Evolutionary conservation across 2,113 vertebrate genomes (phyloP).

Genomic region (Cyphomyrus plagiostoma): DNA sequence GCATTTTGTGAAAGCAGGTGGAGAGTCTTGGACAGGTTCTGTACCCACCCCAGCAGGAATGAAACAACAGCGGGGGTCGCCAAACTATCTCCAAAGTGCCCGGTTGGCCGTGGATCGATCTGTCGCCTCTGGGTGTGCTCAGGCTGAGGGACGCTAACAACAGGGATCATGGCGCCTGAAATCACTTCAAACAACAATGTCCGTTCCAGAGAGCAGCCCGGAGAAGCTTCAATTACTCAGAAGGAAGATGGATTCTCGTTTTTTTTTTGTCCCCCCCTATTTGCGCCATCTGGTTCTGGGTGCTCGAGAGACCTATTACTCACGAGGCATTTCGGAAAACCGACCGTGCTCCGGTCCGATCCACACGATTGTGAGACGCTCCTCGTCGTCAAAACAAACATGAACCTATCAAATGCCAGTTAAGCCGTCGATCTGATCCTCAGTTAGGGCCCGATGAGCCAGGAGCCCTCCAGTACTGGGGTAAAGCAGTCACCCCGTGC

Average conservation of each 20-base stretch:
- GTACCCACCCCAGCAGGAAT: neutral
- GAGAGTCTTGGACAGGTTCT: neutral
- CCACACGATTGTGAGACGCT: neutral
- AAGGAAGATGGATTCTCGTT: neutral
- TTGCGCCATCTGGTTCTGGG: slow-evolving; percentile 13
- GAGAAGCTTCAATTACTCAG: neutral
- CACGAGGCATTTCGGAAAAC: neutral
- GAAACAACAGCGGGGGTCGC: neutral
- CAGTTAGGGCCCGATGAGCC: neutral
- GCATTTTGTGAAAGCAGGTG: neutral
- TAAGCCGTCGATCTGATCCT: neutral
- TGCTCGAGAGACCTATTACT: slow-evolving; percentile 9
- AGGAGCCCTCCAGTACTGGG: neutral
- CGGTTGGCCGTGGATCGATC: neutral
- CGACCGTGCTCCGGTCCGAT: neutral
- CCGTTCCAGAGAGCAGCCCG: neutral
- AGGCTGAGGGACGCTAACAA: neutral
- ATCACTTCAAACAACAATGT: neutral
- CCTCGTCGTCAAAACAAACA: slow-evolving; percentile 10
- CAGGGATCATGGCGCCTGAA: neutral
- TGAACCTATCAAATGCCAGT: neutral
- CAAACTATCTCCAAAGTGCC: neutral
- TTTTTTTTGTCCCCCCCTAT: neutral
- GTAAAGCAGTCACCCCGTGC: neutral
- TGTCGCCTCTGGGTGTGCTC: neutral